Conservation (phyloP, 2,888 invertebrate genomes). For the Himalopsyche japonica region DNA sequence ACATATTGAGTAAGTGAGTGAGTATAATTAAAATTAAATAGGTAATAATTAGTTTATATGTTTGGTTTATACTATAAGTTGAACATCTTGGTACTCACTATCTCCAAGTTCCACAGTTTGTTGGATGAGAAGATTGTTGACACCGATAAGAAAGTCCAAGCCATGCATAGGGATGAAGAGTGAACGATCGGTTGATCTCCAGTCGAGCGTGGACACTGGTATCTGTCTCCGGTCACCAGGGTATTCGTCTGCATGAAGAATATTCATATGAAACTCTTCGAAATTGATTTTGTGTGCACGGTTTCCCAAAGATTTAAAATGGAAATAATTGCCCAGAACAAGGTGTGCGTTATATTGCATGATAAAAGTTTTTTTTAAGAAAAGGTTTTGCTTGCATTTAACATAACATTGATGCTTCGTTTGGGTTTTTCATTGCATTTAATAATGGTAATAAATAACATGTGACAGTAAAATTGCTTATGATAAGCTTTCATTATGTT, state of each 20-base stretch:
- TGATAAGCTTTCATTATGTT: no score
- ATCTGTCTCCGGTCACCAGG: slow-evolving; percentile 56
- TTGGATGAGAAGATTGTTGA: slow-evolving; percentile 72
- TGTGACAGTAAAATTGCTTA: no score
- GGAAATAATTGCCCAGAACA: slow-evolving; percentile 24
- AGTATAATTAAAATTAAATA: no score
- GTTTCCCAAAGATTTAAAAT: neutral
- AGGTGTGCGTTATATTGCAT: neutral
- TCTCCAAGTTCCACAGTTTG: slow-evolving; percentile 80
- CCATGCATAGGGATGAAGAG: slow-evolving; percentile 70
- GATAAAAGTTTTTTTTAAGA: neutral
- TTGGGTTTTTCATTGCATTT: no score
- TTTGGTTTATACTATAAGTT: no score
- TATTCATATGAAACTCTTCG: slow-evolving; percentile 36
- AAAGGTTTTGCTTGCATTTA: no score
- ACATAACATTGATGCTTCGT: no score
- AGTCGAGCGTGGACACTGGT: slow-evolving; percentile 64
- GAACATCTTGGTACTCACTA: slow-evolving; percentile 55
- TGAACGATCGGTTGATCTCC: slow-evolving; percentile 60
- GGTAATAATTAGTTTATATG: no score
- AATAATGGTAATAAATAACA: no score
- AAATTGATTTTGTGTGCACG: neutral
- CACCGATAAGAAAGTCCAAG: slow-evolving; percentile 71
- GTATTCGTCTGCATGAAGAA: slow-evolving; percentile 29
- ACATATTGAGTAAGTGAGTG: no score